Base-by-base conservation (phyloP, 2,888 invertebrate species). In the Leptogaster cylindrica region DNA sequence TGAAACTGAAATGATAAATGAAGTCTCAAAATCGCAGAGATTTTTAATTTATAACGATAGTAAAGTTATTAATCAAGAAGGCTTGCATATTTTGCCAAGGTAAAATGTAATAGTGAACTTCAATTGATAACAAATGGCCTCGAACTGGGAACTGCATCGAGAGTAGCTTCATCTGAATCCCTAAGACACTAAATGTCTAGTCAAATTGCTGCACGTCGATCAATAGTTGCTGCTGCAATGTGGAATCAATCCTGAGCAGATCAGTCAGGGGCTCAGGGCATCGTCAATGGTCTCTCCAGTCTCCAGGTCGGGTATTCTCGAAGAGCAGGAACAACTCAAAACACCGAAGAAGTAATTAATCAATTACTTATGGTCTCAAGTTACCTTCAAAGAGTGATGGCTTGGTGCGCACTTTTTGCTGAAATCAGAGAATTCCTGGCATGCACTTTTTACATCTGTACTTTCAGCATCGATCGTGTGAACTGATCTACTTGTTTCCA, bases 21-120 rank as follows among this genome's bases (percentile, higher is more conserved):
- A 79, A 79, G 77, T 78, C 77, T 79, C 80, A 79, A 79, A 79
- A 78, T 79, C 77, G 79, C 76, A 78, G 78, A 79, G 78, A 77
- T 79, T 79, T 78, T 79, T 79, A 78, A 79, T 79, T 79, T 79
- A 78, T 79, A 79, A 79, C 78, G 77, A 74, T 76, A 74, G 74
- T 74, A 73, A 74, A 76, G 77, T 76, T 77, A 79, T 77, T 79
- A 79, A 79, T 79, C 78, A 77, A 72, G 68, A 36, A 10, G 58
- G 58, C 58, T 41, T 58, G 58, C 58, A 41, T 25, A 58, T 65
- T 68, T 28, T 67, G 64, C 50, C 51, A 46, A 58, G 65, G 66
- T 63, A 7, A 41, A 39, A 18, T 20, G 41, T 36, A 41, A 58
- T 36, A 58, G 41, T 14, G 58, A 23, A 58, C 39, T 58, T 36